Evolutionary conservation across 2,113 vertebrate species (phyloP).

Genomic region (Empidonax alnorum): DNA sequence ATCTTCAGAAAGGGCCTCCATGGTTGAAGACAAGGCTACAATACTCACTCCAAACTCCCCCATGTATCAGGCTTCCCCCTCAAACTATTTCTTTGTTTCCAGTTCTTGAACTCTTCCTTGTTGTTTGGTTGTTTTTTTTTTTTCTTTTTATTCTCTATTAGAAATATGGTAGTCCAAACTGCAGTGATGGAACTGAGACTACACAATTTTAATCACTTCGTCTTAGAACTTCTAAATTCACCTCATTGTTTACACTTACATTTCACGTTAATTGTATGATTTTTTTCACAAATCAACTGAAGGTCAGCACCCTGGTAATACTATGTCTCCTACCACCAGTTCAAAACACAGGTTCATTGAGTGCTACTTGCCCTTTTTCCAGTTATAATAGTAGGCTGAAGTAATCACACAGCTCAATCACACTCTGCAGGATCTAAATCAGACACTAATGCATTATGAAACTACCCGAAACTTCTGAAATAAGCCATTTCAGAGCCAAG

Average conservation of each 20-base stretch:
- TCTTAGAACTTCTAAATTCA: background rate
- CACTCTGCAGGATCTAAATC: background rate
- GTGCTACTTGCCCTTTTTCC: background rate
- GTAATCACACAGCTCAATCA: background rate
- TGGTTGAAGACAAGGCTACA: background rate
- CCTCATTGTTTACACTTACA: background rate
- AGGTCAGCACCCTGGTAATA: background rate
- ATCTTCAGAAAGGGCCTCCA: background rate
- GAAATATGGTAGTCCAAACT: background rate
- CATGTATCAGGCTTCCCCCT: background rate
- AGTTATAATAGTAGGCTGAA: background rate
- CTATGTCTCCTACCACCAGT: background rate
- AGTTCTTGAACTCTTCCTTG: background rate
- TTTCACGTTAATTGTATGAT: background rate
- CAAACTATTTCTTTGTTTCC: background rate
- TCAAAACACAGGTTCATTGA: background rate
- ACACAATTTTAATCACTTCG: background rate
- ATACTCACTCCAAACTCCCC: background rate
- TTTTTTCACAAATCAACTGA: background rate
- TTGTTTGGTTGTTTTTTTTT: background rate
- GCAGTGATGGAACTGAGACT: accelerated
- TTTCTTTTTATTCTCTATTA: background rate
- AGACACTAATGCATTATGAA: background rate
- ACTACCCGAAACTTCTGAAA: background rate
- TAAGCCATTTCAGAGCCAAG: background rate